Base-by-base conservation (phyloP, 2,113 vertebrate species). In the Neogale vison region DNA sequence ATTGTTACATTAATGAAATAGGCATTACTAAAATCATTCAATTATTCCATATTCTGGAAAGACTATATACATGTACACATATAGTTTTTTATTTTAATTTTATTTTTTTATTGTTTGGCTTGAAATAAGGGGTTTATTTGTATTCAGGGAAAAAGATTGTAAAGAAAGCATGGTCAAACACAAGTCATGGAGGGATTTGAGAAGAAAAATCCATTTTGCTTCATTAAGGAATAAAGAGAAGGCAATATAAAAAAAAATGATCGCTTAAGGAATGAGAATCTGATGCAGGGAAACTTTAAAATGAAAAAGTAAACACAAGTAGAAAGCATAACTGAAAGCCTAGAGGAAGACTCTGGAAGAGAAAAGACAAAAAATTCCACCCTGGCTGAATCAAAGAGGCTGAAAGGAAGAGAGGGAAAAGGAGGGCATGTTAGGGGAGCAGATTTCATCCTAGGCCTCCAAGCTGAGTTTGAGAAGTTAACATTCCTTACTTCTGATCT, bases 391-490 rank as follows among this genome's bases (percentile, higher is more conserved):
- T 96, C 50, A 84, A 85, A 96, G 65, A 88, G 34, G 26, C 82
- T 34, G 23, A 82, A 45, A 36, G 31, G 26, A 21, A 89, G 84
- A 55, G 34, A 47, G 10, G 45, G 39, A 59, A 18, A 67, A 45
- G 4, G 36, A 88, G 65, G 24, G 72, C 18, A 31, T 6, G 3
- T 11, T 61, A 79, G 34, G 36, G 59, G 72, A 47, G 63, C 24
- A 20, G 18, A 69, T 15, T 52, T 42, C 45, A 29, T 59, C 14
- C 15, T 71, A 47, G 71, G 74, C 21, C 77, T 77, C 14, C 34
- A 87, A 89, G 61, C 88, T 71, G 67, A 93, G 52, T 86, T 61
- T 74, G 77, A 94, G 67, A 95, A 63, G 67, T 95, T 88, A 88
- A 67, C 26, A 80, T 91, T 95, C 47, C 89, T 90, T 91, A 61